Percentiles rank a stretch among this genome's conserved stretches.
Conservation (phyloP, 2,888 invertebrate species). For the Caradrina kadenii region DNA sequence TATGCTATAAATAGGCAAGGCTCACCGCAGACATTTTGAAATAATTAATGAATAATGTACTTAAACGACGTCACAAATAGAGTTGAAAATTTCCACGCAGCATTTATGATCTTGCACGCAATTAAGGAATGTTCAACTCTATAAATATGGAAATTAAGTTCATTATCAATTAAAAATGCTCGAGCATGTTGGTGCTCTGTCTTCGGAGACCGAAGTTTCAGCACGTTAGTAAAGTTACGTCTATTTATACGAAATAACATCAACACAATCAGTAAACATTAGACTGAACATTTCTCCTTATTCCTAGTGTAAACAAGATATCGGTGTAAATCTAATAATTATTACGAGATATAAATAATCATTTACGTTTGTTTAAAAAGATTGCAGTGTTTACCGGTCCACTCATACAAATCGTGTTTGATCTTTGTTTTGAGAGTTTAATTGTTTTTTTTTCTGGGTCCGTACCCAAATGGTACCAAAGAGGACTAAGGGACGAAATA, state of each 20-base stretch:
- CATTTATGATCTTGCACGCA: too few species aligned
- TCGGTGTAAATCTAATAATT: conserved; percentile 1
- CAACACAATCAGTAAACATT: conserved; percentile 27
- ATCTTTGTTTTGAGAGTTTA: conserved; percentile 15
- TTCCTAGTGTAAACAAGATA: conserved; percentile 37
- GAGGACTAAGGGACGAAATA: too few species aligned
- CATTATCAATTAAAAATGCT: not conserved
- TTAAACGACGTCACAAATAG: too few species aligned
- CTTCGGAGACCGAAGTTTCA: not conserved
- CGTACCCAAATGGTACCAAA: too few species aligned
- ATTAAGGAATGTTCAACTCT: too few species aligned
- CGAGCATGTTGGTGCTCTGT: too few species aligned
- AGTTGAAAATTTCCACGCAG: too few species aligned
- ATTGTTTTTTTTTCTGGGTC: not conserved
- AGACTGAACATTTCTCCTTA: conserved; percentile 17
- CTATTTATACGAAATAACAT: conserved; percentile 33
- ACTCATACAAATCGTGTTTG: conserved; percentile 2
- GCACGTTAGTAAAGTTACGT: not conserved
- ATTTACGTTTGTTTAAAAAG: conserved; percentile 16
- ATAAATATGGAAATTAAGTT: too few species aligned
- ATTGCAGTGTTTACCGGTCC: conserved; percentile 1
- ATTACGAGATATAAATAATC: conserved; percentile 13
- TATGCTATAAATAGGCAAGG: too few species aligned
- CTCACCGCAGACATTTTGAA: too few species aligned
- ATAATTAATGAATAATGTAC: too few species aligned